phyloP scores from a whole-genome alignment of 2,888 invertebrate genomes.

The Meandrusa payeni region DNA sequence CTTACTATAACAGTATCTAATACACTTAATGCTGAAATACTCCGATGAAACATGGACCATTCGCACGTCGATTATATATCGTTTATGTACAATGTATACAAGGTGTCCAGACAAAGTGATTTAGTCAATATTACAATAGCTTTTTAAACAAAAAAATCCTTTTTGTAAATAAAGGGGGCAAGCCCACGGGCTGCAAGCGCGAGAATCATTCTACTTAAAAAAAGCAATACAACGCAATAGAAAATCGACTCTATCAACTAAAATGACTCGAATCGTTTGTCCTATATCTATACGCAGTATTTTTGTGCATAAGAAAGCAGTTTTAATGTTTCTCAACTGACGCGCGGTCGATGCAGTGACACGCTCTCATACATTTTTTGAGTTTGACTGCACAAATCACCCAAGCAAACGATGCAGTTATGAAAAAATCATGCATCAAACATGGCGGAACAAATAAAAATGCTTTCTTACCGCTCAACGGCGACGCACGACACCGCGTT shows the following conservation, averaged over 20 bases:
- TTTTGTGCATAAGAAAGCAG: conserved; percentile 3
- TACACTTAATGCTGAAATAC: neutral
- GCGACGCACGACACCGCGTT: conserved; percentile 21
- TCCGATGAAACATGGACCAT: conserved; percentile 5
- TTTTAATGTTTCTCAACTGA: no score
- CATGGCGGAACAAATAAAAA: neutral
- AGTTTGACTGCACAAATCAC: no score
- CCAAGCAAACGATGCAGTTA: no score
- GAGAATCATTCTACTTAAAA: no score
- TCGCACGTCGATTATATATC: conserved; percentile 5
- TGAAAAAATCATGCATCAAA: no score
- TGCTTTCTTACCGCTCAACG: conserved; percentile 10
- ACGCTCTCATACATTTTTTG: no score
- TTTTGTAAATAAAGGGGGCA: no score
- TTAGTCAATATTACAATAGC: no score
- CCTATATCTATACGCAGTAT: conserved; percentile 5
- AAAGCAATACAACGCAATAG: conserved; percentile 1
- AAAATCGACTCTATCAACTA: conserved; percentile 13
- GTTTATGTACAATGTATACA: conserved; percentile 16
- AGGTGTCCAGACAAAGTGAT: neutral
- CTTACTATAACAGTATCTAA: conserved; percentile 3
- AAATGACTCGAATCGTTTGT: conserved; percentile 8
- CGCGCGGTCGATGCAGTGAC: neutral
- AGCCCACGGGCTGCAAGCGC: no score
- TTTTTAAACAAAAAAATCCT: no score